Conservation (phyloP, 37 sponge, comb jelly and placozoan species). For the Theonella swinhoei region DNA sequence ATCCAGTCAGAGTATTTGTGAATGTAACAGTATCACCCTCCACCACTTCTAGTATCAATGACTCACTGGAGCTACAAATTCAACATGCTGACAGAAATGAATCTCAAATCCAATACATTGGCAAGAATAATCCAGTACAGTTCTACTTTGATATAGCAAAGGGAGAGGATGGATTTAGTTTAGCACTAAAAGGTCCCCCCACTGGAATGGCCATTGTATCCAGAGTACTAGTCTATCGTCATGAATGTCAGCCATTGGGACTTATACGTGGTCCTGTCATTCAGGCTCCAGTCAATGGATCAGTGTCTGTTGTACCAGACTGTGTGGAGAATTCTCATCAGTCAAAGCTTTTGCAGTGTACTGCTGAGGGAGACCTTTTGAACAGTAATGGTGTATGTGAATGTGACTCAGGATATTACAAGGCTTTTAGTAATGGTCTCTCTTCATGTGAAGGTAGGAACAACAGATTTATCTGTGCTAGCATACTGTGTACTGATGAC, state of each 20-base stretch:
- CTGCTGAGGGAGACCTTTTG: neutral
- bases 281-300: too few relatives aligned
- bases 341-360: too few relatives aligned
- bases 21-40: neutral
- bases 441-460: neutral
- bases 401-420: neutral
- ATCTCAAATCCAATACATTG: too few relatives aligned
- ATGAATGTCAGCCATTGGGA: too few relatives aligned
- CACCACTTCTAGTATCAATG: too few relatives aligned
- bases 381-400: neutral
- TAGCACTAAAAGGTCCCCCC: neutral
- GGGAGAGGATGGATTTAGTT: neutral
- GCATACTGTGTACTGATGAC: too few relatives aligned
- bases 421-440: neutral
- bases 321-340: neutral
- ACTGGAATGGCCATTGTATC: neutral
- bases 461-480: too few relatives aligned
- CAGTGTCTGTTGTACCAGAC: neutral
- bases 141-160: neutral
- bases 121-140: too few relatives aligned
- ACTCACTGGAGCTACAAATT: too few relatives aligned
- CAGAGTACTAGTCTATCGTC: neutral
- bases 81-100: too few relatives aligned
- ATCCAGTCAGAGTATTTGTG: neutral
- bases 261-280: too few relatives aligned